Base-by-base conservation (phyloP, 2,113 vertebrate species). In the Empidonax alnorum region DNA sequence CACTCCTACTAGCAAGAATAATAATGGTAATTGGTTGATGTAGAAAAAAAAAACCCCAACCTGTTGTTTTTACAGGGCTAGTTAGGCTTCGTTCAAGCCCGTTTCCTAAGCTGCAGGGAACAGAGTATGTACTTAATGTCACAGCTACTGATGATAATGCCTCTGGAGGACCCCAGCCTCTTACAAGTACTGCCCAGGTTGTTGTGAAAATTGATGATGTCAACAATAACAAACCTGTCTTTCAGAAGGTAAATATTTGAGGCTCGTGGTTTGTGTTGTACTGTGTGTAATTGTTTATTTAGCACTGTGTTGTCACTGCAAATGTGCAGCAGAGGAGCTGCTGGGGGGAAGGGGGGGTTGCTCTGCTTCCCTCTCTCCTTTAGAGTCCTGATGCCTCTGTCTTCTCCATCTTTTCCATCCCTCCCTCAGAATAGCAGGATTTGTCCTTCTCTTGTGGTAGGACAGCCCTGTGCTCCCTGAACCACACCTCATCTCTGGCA, bases 171-270 rank as follows among this genome's bases (percentile, higher is more conserved):
- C 98, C 98, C 15, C 97, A 78, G 92, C 96, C 98, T n/a, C 96
- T 99, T 76, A 98, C 97, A 10, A 97, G 98, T 86, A 98, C 97
- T 4, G 98, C 98, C 15, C 98, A 98, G 93, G 98, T 99, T 80
- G 91, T 99, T 37, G 98, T 99, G 76, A 98, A 98, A 86, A 97
- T 99, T 58, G 98, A 99, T 56, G 98, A 99, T 42, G 98, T 99
- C 89, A 99, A 99, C 96, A 99, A 98, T 94, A 99, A 99, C 98
- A 99, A 99, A 90, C 99, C 98, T 33, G 93, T 99, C 59, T 99
- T 99, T 96, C 98, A 98, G 90, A 98, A 98, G 98, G 99, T 99
- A 96, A 92, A 84, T 84, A 28, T 7, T 18, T 25, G 52, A 88
- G 46, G 12, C 41, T 46, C 8, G 4, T 23, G 3, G 5, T 78